Conservation (phyloP, 2,888 invertebrate species). For the Leucophora obtusa region DNA sequence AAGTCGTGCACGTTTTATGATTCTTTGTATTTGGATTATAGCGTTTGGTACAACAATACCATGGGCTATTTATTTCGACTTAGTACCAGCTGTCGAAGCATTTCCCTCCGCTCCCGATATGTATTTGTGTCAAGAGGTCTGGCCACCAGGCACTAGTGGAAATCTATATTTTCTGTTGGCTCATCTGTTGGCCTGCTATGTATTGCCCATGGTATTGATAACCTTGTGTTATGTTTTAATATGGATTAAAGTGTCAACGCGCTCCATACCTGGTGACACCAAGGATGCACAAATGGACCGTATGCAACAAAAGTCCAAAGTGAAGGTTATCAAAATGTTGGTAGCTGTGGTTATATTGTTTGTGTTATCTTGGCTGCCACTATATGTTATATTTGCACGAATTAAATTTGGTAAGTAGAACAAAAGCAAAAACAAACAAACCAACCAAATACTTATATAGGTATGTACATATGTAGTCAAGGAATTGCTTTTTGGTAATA, state of each 20-base stretch:
- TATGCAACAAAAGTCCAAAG: constrained; percentile 96
- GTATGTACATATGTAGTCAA: not conserved
- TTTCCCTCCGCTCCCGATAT: constrained; percentile 86
- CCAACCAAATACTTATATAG: not conserved
- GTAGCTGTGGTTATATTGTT: constrained; percentile 95
- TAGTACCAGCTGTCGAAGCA: constrained; percentile 79
- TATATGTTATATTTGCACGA: constrained; percentile 92
- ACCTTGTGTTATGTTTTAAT: constrained; percentile 95
- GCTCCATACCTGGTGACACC: constrained; percentile 93
- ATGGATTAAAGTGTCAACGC: constrained; percentile 92
- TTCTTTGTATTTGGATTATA: constrained; percentile 93
- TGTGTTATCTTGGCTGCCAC: constrained; percentile 94
- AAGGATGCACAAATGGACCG: constrained; percentile 94
- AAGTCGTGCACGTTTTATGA: constrained; percentile 91
- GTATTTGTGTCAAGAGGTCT: constrained; percentile 88
- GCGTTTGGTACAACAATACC: constrained; percentile 91
- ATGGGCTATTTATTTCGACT: constrained; percentile 93
- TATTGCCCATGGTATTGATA: constrained; percentile 93
- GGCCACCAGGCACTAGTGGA: constrained; percentile 91
- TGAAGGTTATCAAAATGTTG: constrained; percentile 96
- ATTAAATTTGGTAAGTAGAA: constrained; percentile 87
- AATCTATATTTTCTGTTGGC: constrained; percentile 92
- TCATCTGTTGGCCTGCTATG: constrained; percentile 93
- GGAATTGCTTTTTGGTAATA: constrained; percentile 5
- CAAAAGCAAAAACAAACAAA: constrained; percentile 3